Evolutionary conservation across 2,797 vertebrate genomes (phyloP).

Genomic region (Kryptolebias ocellatus): DNA sequence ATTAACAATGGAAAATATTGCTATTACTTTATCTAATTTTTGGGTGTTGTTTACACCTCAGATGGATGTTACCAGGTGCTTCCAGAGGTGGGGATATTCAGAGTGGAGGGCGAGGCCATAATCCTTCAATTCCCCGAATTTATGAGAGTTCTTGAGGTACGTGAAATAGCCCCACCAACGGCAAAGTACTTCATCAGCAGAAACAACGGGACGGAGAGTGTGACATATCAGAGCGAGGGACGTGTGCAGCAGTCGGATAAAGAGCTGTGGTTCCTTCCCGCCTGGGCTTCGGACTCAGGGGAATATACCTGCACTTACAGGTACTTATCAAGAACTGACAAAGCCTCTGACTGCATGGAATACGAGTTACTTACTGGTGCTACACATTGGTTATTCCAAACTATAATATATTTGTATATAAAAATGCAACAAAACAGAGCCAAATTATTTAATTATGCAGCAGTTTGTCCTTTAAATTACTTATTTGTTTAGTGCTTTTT

Average conservation of each 20-base stretch:
- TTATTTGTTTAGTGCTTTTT: too few species aligned
- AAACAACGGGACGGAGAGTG: constrained; percentile 23
- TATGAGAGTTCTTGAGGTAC: constrained; percentile 23
- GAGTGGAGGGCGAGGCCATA: constrained; percentile 82
- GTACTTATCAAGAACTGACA: constrained; percentile 58
- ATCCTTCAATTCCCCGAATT: constrained; percentile 80
- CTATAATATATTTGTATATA: neutral
- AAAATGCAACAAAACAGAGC: too few species aligned
- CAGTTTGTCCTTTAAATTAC: too few species aligned
- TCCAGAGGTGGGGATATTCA: constrained; percentile 50
- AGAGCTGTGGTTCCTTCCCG: constrained; percentile 88
- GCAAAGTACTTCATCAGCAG: constrained; percentile 58
- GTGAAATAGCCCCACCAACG: constrained; percentile 36
- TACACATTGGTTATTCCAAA: neutral
- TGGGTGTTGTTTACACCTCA: constrained; percentile 15
- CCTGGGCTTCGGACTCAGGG: constrained; percentile 82
- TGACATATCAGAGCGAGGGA: constrained; percentile 60
- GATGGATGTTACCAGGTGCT: constrained; percentile 59
- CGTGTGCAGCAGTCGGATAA: constrained; percentile 60
- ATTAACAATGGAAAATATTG: neutral
- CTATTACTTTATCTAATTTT: neutral
- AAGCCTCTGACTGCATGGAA: too few species aligned
- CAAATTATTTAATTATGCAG: too few species aligned
- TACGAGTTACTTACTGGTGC: too few species aligned
- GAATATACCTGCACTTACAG: constrained; percentile 87